Base-by-base conservation (phyloP, 2,797 vertebrate species). In the Dicrostonyx torquatus region DNA sequence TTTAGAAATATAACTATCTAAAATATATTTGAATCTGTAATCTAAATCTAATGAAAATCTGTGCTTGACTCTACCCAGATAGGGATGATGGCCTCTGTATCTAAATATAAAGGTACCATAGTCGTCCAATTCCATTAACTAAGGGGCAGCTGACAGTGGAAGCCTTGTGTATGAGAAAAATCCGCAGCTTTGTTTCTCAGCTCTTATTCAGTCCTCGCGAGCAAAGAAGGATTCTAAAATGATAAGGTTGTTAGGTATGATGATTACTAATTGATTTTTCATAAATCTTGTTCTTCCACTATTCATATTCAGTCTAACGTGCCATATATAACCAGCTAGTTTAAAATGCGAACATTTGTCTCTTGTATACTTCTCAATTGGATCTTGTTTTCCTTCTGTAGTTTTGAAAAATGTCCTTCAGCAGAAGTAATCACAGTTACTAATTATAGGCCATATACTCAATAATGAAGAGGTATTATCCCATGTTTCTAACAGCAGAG, bases 401-500 rank as follows among this genome's bases (percentile, higher is more conserved):
- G 34, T 80, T 95, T 89, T 31, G 80, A 73, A 20, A 94, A 86
- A 86, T 31, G 68, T 26, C 7, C 24, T 70, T 97, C 53, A 79
- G 34, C 48, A 34, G 72, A 90, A 90, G 93, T 58, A 95, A 78
- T 29, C 53, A 77, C 14, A 40, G n/a, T 7, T 93, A 68, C 22
- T 72, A 64, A 34, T 34, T 53, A 89, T 2, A 85, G 40, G 77
- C 73, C 2, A 55, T 88, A 45, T 6, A n/a, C 0, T 94, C 84
- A 26, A 10, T 95, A 91, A 53, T 75, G 40, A 66, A 73, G 45
- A 70, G 20, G 43, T 53, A 96, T 66, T 55, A 76, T 94, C 96
- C 84, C 90, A 78, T 87, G 70, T 77, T 97, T 96, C 95, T 96
- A 98, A 98, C 97, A 98, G 97, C 83, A 98, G 98, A 97, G 97